phyloP scores from a whole-genome alignment of 2,113 vertebrate genomes.

The Verasper variegatus region DNA sequence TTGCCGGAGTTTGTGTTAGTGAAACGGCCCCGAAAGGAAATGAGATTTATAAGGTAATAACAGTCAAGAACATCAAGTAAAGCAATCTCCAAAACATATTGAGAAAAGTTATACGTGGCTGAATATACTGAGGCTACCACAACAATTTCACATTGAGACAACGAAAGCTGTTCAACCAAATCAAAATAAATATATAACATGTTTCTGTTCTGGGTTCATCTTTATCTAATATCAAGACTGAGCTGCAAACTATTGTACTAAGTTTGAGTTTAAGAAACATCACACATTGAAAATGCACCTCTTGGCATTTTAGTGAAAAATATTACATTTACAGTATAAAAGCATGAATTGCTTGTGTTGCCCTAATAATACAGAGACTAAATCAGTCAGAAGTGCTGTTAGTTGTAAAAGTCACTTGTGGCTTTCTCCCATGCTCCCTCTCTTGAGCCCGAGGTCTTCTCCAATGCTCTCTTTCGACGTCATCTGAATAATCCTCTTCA shows the following conservation, averaged over 20 bases:
- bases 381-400: background rate
- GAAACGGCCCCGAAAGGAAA: background rate
- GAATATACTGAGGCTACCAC: background rate
- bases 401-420: background rate
- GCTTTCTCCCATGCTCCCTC: slow-evolving; percentile 39
- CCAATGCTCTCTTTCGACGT: slow-evolving; percentile 11
- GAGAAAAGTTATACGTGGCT: background rate
- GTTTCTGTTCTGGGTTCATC: background rate
- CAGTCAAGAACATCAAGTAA: background rate
- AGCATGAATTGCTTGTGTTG: background rate
- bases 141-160: background rate
- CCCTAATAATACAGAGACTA: background rate
- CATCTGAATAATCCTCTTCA: slow-evolving; percentile 55
- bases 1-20: background rate
- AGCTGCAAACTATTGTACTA: too few species aligned
- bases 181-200: too few species aligned
- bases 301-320: slow-evolving; percentile 26
- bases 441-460: slow-evolving; percentile 27
- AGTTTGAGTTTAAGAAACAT: too few species aligned
- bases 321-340: slow-evolving; percentile 16
- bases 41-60: background rate
- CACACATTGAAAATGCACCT: too few species aligned
- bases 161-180: background rate
- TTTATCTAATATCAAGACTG: background rate
- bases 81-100: too few species aligned